These are phyloP conservation scores for Eilema griseolum DNA, from an alignment of 2,888 invertebrate genomes.

Conservation along the genomic window DNA sequence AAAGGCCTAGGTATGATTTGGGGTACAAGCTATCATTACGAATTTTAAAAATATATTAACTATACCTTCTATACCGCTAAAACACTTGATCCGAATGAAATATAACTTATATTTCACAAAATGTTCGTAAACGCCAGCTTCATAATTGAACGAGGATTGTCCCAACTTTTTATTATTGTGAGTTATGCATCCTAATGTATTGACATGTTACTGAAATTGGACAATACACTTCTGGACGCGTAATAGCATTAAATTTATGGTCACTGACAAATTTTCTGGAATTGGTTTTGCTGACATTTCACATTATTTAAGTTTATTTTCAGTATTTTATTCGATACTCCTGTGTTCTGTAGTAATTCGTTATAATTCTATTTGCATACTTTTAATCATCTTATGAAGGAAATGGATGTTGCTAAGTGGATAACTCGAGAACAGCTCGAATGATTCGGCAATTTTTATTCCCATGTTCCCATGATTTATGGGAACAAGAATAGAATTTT, in stretches of 20 bases:
- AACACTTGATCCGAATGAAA: too few relatives aligned
- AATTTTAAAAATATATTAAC: too few relatives aligned
- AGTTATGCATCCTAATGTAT: conserved; percentile 31
- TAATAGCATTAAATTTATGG: conserved; percentile 32
- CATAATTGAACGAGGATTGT: neutral
- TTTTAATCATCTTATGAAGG: neutral
- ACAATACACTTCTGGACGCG: conserved; percentile 22
- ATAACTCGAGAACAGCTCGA: too few relatives aligned
- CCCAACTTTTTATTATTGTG: conserved; percentile 5
- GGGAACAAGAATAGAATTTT: too few relatives aligned
- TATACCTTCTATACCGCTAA: too few relatives aligned
- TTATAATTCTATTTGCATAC: neutral
- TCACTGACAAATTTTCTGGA: conserved; percentile 23
- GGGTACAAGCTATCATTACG: too few relatives aligned
- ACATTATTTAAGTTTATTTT: neutral
- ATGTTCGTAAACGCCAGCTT: neutral
- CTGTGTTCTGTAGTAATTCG: neutral
- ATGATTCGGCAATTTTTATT: too few relatives aligned
- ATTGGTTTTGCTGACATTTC: conserved; percentile 15
- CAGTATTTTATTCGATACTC: neutral
- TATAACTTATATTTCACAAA: too few relatives aligned
- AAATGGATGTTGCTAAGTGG: too few relatives aligned
- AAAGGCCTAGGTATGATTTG: too few relatives aligned
- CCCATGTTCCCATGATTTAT: too few relatives aligned
- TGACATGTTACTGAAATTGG: conserved; percentile 42